A percentile compares a stretch with the other conserved stretches of the same genome.
These are phyloP conservation scores for Sebastes baramenuke DNA, from an alignment of 2,797 vertebrate genomes.

Conservation along the genomic window DNA sequence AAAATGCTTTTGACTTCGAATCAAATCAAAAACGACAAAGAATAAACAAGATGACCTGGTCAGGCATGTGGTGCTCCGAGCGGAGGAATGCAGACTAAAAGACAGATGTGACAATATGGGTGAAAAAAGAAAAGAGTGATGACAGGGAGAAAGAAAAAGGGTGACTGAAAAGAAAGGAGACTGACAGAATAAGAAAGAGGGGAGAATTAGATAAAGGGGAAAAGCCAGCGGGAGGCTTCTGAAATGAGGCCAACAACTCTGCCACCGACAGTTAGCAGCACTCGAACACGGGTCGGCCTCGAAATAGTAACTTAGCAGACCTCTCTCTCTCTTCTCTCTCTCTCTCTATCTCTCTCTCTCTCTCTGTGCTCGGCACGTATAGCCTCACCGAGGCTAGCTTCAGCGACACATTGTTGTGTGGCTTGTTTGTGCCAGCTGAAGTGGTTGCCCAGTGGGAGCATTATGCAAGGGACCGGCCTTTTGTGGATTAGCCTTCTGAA, in stretches of 20 bases:
- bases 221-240: slow-evolving; percentile 8
- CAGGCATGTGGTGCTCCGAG: slow-evolving; percentile 1
- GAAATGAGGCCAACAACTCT: slow-evolving; percentile 39
- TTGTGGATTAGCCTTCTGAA: slow-evolving; percentile 64
- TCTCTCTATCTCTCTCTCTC: background rate
- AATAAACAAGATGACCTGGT: slow-evolving; percentile 36
- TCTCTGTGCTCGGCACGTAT: background rate
- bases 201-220: slow-evolving; percentile 11
- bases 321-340: background rate
- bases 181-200: background rate
- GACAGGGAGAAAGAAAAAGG: background rate
- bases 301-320: slow-evolving; percentile 16
- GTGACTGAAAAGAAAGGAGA: slow-evolving; percentile 1
- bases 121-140: background rate
- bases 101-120: background rate
- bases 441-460: slow-evolving; percentile 34
- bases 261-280: slow-evolving; percentile 8
- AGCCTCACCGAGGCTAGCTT: slow-evolving; percentile 14
- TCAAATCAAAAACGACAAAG: slow-evolving; percentile 5
- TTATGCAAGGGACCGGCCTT: slow-evolving; percentile 49
- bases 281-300: background rate
- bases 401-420: slow-evolving; percentile 20
- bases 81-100: slow-evolving; percentile 10
- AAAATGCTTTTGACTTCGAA: slow-evolving; percentile 7
- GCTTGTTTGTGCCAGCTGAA: slow-evolving; percentile 47